A percentile compares a stretch with the other conserved stretches of the same genome.
Conservation (phyloP, 2,113 vertebrate genomes). For the Mobula hypostoma region DNA sequence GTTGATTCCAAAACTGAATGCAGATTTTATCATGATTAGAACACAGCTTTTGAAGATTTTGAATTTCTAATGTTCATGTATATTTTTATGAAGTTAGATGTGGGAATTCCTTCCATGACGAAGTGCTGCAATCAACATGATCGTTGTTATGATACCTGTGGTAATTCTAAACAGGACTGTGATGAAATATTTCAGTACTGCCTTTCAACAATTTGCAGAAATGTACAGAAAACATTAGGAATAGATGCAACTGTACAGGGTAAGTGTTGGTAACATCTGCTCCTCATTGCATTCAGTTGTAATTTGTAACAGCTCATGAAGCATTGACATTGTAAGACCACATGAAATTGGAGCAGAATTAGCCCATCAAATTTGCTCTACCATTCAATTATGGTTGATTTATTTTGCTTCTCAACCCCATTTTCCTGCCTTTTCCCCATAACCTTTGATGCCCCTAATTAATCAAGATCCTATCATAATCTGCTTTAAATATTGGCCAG, state of each 20-base stretch:
- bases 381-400: too few relatives aligned
- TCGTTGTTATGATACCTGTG: constrained; percentile 88
- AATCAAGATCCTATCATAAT: too few relatives aligned
- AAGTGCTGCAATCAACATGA: constrained; percentile 93
- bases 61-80: neutral
- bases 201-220: constrained; percentile 81
- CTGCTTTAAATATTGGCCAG: too few relatives aligned
- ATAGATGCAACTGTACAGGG: constrained; percentile 78
- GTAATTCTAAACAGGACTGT: constrained; percentile 78
- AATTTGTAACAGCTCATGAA: neutral
- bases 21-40: neutral
- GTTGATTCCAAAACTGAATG: neutral
- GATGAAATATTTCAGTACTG: constrained; percentile 85
- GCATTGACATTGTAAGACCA: neutral
- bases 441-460: too few relatives aligned
- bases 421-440: too few relatives aligned
- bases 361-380: too few relatives aligned
- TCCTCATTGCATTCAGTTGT: neutral
- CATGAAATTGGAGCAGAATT: too few relatives aligned
- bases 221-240: constrained; percentile 83
- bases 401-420: too few relatives aligned
- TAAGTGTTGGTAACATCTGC: constrained; percentile 46
- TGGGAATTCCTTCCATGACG: constrained; percentile 94
- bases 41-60: neutral
- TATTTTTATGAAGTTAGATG: constrained; percentile 67